phyloP scores from a whole-genome alignment of 2,888 invertebrate genomes.

The Drosophila gaucha region DNA sequence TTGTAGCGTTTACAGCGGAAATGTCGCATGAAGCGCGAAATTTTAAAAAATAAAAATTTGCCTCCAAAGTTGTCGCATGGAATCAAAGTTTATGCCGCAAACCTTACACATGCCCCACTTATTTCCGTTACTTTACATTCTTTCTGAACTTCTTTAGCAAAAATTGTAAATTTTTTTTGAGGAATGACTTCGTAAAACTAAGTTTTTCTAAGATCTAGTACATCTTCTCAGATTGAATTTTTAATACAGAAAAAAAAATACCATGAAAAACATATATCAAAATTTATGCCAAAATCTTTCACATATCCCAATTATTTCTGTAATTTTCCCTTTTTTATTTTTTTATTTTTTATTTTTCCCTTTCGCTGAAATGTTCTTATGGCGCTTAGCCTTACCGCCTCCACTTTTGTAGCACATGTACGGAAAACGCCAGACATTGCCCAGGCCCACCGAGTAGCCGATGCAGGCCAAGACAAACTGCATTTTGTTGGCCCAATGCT shows the following conservation, averaged over 20 bases:
- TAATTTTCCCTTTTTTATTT: too few species aligned
- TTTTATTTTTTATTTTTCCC: too few species aligned
- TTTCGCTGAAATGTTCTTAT: not conserved
- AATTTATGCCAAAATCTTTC: too few species aligned
- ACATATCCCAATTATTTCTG: too few species aligned
- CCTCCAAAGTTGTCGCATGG: constrained; percentile 31
- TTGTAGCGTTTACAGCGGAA: constrained; percentile 68
- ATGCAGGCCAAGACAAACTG: constrained; percentile 95
- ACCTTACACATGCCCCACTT: not conserved
- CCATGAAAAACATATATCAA: too few species aligned
- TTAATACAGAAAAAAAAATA: too few species aligned
- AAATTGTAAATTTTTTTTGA: too few species aligned
- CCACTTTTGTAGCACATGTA: constrained; percentile 96
- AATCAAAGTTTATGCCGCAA: constrained; percentile 58
- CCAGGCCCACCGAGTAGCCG: constrained; percentile 94
- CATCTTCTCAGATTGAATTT: too few species aligned
- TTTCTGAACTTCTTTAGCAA: too few species aligned
- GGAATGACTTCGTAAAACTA: too few species aligned
- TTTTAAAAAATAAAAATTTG: constrained; percentile 38
- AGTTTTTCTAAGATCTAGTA: too few species aligned
- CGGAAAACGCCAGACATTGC: constrained; percentile 96
- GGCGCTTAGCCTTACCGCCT: constrained; percentile 88
- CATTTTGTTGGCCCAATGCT: constrained; percentile 94
- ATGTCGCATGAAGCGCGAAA: constrained; percentile 77
- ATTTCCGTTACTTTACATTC: constrained; percentile 6